Evolutionary conservation across 2,113 vertebrate species (phyloP).

Genomic region (Melanotaenia duboulayi): DNA sequence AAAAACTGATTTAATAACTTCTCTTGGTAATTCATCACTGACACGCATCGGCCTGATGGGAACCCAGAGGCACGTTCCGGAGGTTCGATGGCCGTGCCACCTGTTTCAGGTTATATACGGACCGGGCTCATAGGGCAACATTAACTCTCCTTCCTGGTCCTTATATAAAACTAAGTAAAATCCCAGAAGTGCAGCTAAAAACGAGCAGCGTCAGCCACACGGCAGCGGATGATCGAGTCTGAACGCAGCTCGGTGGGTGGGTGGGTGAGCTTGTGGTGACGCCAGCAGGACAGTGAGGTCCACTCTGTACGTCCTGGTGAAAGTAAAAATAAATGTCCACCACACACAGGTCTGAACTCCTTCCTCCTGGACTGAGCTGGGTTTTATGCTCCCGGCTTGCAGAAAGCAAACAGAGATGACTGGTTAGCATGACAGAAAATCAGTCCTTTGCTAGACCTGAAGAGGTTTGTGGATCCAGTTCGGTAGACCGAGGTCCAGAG

Average conservation of each 20-base stretch:
- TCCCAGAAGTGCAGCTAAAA: slow-evolving; percentile 79
- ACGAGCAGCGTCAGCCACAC: slow-evolving; percentile 66
- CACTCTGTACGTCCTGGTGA: neutral
- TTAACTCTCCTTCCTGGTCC: slow-evolving; percentile 81
- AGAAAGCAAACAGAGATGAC: too few species aligned
- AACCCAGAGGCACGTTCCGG: slow-evolving; percentile 14
- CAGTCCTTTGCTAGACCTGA: too few species aligned
- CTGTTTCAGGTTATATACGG: slow-evolving; percentile 78
- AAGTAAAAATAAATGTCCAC: too few species aligned
- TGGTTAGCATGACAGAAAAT: too few species aligned
- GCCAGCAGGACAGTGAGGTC: slow-evolving; percentile 17
- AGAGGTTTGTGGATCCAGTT: too few species aligned
- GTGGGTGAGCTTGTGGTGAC: too few species aligned
- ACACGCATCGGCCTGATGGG: slow-evolving; percentile 25
- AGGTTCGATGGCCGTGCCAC: slow-evolving; percentile 57
- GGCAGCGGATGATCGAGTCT: slow-evolving; percentile 69
- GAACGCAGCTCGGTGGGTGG: slow-evolving; percentile 45
- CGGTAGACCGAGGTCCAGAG: too few species aligned
- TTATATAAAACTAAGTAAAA: slow-evolving; percentile 78
- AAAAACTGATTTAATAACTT: slow-evolving; percentile 15
- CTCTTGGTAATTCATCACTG: slow-evolving; percentile 1
- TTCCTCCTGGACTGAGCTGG: too few species aligned
- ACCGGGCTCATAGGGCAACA: slow-evolving; percentile 73
- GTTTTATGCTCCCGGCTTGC: too few species aligned
- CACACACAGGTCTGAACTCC: too few species aligned